Conservation (phyloP, 37 sponge, comb jelly and placozoan species). For the Oopsacas minuta region DNA sequence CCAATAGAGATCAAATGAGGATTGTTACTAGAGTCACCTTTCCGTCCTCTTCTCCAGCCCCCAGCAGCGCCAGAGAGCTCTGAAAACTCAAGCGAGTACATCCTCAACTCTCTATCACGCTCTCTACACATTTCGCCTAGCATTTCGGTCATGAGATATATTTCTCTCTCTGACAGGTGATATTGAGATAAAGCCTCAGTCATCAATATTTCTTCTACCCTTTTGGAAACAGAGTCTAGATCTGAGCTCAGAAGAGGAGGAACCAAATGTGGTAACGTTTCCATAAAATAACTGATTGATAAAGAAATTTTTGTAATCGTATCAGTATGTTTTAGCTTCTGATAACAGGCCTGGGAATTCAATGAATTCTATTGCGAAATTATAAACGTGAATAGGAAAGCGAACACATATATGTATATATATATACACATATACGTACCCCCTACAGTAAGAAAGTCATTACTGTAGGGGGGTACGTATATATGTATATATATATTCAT, state of each 20-base stretch:
- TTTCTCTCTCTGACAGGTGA: background rate
- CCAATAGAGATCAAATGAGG: background rate
- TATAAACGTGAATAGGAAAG: no score
- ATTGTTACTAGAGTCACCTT: background rate
- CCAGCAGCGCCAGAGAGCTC: background rate
- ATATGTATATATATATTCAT: no score
- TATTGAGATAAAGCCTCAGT: background rate
- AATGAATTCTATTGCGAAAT: no score
- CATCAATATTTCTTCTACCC: background rate
- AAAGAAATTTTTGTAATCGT: no score
- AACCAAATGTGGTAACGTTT: no score
- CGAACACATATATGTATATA: no score
- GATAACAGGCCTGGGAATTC: no score
- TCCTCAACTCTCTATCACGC: background rate
- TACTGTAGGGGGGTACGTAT: no score
- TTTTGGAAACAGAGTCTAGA: background rate
- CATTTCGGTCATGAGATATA: background rate
- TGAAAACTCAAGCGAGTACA: background rate
- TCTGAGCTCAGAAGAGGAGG: background rate
- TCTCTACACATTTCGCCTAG: background rate
- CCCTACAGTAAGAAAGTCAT: no score
- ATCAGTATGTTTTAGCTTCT: no score
- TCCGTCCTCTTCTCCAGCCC: background rate
- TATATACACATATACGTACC: no score
- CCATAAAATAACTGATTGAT: no score